These are phyloP conservation scores for Blera fallax DNA, from an alignment of 2,888 invertebrate species.

Conservation along the genomic window DNA sequence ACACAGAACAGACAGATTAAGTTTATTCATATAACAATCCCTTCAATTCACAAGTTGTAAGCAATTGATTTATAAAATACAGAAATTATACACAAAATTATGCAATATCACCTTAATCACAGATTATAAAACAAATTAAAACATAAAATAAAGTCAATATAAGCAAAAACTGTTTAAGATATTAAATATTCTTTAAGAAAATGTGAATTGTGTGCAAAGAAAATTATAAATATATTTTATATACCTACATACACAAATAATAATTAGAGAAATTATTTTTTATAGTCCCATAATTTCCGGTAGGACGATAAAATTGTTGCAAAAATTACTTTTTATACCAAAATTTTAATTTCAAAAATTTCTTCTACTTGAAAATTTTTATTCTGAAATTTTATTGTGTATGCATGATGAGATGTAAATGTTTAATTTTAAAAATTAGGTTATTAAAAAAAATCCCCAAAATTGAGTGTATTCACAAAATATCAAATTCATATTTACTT, in stretches of 20 bases:
- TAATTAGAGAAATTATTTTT: background rate
- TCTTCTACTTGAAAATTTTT: background rate
- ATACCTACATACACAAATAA: background rate
- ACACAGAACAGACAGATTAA: background rate
- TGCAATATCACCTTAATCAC: background rate
- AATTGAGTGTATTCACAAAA: slow-evolving; percentile 25
- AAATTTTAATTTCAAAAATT: slow-evolving; percentile 35
- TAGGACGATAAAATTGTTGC: slow-evolving; percentile 19
- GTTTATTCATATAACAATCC: background rate
- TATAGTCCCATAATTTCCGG: background rate
- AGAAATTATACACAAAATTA: background rate
- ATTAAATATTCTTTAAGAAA: background rate
- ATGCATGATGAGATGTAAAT: background rate
- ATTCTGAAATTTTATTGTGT: background rate
- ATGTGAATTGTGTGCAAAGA: background rate
- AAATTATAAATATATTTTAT: slow-evolving; percentile 36
- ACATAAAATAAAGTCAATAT: background rate
- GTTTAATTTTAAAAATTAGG: background rate
- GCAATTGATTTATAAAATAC: background rate
- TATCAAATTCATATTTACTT: slow-evolving; percentile 55
- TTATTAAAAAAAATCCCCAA: background rate
- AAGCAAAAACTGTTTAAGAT: background rate
- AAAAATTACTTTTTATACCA: slow-evolving; percentile 19
- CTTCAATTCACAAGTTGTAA: background rate
- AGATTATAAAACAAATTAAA: background rate